Evolutionary conservation across 2,113 vertebrate genomes (phyloP), one percentile per base, ranked within the genome.

Genomic region (Ictidomys tridecemlineatus): DNA sequence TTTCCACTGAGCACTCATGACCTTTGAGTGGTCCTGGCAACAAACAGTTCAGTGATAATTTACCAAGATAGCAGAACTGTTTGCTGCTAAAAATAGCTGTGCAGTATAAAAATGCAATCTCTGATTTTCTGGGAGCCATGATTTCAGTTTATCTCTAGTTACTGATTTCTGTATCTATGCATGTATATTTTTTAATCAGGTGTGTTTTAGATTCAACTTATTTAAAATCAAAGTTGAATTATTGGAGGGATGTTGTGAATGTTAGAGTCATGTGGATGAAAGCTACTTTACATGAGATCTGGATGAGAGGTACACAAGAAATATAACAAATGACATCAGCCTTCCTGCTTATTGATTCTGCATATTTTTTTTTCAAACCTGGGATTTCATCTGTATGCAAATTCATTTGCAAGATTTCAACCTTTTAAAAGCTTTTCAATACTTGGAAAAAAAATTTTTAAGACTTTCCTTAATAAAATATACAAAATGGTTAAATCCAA

Each of bases 1-100:
- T 95, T 96, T 89, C 82, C 39, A 51, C 28, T 42, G 77, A 92
- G 85, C 88, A 94, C 39, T 70, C 13, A 0, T 91, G 93, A 96
- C 96, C 77, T 89, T 85, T 82, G 53, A 73, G 61, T 69, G 53
- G 32, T 63, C 32, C 80, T 91, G 65, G 79, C 51, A 72, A 65
- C 9, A 78, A 69, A 86, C 4, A 84, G 51, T 67, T 95, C 67
- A 45, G 42, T 85, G 70, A 84, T 93, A 65, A 87, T 92, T 86
- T 58, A 91, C 73, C 78, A 74, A 85, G 73, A 94, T 13, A 96
- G 39, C 37, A 83, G 51, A 86, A 37, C 45, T 79, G 8, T 90
- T 85, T 85, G 24, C 58, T 96, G 80, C 26, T 92, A 93, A 85
- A 93, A 82, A 53, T 90, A 92, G 30, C 79, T 84, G 63, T 73